These are phyloP conservation scores for Leucosticte australis DNA, from an alignment of 2,113 vertebrate species.

Conservation along the genomic window DNA sequence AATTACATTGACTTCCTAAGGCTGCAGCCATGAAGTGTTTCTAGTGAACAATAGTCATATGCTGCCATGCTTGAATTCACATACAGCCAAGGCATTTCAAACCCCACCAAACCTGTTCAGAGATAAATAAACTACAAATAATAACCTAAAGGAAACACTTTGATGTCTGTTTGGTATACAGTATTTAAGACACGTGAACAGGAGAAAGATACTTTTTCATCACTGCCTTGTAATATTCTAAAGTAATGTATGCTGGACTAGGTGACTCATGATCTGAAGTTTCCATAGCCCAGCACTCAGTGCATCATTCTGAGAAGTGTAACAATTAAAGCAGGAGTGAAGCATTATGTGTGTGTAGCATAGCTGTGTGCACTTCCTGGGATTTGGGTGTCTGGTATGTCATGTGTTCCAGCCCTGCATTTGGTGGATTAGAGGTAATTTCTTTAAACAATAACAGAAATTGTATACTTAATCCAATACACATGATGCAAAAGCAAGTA, in stretches of 20 bases:
- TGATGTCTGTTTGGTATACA: constrained; percentile 52
- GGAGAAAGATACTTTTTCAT: constrained; percentile 35
- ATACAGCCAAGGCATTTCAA: background rate
- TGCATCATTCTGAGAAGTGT: background rate
- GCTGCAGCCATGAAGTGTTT: background rate
- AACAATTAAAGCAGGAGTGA: constrained; percentile 27
- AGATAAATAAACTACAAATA: constrained; percentile 63
- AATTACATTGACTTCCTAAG: background rate
- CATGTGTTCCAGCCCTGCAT: constrained; percentile 14
- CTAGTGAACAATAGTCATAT: background rate
- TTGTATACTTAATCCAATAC: constrained; percentile 34
- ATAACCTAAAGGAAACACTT: constrained; percentile 38
- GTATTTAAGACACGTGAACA: constrained; percentile 31
- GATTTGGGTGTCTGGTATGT: background rate
- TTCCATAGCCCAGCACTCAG: background rate
- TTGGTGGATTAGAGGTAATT: constrained; percentile 29
- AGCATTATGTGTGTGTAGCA: background rate
- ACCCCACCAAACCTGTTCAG: constrained; percentile 43
- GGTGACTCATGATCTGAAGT: constrained; percentile 27
- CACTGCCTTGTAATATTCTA: constrained; percentile 31
- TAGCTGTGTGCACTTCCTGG: background rate
- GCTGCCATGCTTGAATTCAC: background rate
- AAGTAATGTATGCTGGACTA: constrained; percentile 8
- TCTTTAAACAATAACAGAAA: constrained; percentile 28
- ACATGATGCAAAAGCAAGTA: background rate